Conservation (phyloP, 2,888 invertebrate species). For the Druceiella hillmani region DNA sequence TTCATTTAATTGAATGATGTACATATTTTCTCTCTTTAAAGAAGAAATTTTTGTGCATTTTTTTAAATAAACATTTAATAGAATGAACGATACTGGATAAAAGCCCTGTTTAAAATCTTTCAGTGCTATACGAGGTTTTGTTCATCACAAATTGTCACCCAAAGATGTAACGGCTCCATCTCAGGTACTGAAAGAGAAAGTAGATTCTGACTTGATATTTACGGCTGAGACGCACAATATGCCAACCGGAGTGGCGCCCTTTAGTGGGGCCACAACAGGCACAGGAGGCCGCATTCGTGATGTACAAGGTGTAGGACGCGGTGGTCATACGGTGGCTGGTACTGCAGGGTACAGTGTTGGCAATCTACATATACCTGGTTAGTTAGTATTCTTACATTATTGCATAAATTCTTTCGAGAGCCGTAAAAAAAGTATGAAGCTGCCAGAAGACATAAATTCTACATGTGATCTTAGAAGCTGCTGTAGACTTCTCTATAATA, state of each 20-base stretch:
- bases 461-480: background rate
- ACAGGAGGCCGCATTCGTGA: slow-evolving; percentile 95
- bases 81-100: slow-evolving; percentile 1
- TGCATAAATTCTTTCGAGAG: too few relatives aligned
- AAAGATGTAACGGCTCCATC: slow-evolving; percentile 52
- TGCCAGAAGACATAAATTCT: background rate
- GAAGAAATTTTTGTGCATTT: too few relatives aligned
- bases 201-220: slow-evolving; percentile 85
- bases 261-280: slow-evolving; percentile 97
- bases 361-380: slow-evolving; percentile 84
- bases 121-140: slow-evolving; percentile 84
- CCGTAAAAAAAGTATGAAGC: too few relatives aligned
- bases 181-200: slow-evolving; percentile 51
- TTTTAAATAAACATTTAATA: slow-evolving; percentile 6
- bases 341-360: slow-evolving; percentile 97
- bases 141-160: slow-evolving; percentile 65
- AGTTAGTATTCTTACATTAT: slow-evolving; percentile 15
- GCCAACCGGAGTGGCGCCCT: slow-evolving; percentile 95
- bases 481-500: too few relatives aligned
- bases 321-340: slow-evolving; percentile 90
- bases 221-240: slow-evolving; percentile 99
- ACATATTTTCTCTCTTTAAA: too few relatives aligned
- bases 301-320: slow-evolving; percentile 91
- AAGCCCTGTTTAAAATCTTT: slow-evolving; percentile 23
- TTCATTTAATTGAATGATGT: too few relatives aligned